These are phyloP conservation scores for Phalloptychus januarius DNA, from an alignment of 2,797 vertebrate species.

Conservation along the genomic window DNA sequence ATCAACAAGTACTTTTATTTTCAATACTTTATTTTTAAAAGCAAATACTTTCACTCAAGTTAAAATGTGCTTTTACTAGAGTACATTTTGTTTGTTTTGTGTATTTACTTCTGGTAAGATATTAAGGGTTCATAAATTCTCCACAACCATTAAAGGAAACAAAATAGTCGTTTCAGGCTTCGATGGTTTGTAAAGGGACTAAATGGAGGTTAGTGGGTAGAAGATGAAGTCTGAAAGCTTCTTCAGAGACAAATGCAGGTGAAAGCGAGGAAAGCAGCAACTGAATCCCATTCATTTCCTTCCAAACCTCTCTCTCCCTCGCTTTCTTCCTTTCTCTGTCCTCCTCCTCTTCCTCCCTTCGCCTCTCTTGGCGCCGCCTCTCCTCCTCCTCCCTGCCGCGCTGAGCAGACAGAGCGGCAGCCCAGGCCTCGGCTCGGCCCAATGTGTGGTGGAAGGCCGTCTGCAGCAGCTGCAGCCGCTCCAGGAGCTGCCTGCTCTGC, in stretches of 20 bases:
- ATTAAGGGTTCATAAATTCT: not conserved
- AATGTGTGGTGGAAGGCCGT: conserved; percentile 84
- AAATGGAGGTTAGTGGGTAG: conserved; percentile 37
- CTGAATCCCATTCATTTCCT: conserved; percentile 41
- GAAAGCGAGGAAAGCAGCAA: conserved; percentile 9
- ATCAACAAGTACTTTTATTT: no score
- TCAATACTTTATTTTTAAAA: no score
- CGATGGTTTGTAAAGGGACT: conserved; percentile 5
- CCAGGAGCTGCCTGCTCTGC: conserved; percentile 88
- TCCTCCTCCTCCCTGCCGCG: conserved; percentile 70
- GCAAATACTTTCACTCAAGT: no score
- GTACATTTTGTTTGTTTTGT: no score
- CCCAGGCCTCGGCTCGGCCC: conserved; percentile 75
- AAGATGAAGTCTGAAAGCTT: conserved; percentile 32
- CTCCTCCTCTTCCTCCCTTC: conserved; percentile 60
- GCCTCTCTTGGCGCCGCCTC: conserved; percentile 55
- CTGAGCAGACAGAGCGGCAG: conserved; percentile 79
- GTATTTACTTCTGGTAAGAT: not conserved
- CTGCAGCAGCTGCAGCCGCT: conserved; percentile 89
- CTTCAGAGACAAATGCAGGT: conserved; percentile 18
- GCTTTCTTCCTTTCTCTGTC: conserved; percentile 66
- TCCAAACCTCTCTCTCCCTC: conserved; percentile 84
- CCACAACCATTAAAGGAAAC: not conserved
- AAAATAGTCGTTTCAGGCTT: not conserved
- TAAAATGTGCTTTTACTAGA: no score